Evolutionary conservation across 92 coral and sea anemone genomes (phyloP).

Genomic region (Palythoa heliodiscus): DNA sequence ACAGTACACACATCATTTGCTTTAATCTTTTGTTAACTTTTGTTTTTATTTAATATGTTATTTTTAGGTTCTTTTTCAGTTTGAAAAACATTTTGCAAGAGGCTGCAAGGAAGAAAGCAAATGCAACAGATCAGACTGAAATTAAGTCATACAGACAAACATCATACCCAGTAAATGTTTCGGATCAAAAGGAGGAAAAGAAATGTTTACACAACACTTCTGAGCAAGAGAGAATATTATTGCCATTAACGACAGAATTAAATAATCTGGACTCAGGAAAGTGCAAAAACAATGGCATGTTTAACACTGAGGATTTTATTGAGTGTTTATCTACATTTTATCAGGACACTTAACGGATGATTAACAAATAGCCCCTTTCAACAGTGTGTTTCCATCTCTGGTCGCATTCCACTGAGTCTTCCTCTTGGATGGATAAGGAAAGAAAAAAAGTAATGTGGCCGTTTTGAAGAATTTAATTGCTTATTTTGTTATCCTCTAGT

Average conservation of each 20-base stretch:
- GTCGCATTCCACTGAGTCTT: not conserved
- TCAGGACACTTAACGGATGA: not conserved
- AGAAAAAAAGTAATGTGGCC: too few species aligned
- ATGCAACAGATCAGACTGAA: not conserved
- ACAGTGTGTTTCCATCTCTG: not conserved
- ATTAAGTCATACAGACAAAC: not conserved
- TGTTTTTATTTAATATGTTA: not conserved
- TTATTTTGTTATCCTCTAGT: too few species aligned
- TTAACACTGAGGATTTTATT: not conserved
- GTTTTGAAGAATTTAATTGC: too few species aligned
- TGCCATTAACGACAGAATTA: not conserved
- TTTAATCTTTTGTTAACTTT: not conserved
- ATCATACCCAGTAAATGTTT: not conserved
- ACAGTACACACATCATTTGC: not conserved
- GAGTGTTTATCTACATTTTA: conserved; percentile 20
- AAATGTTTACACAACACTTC: not conserved
- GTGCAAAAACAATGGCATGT: not conserved
- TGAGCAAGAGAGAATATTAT: not conserved
- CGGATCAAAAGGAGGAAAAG: not conserved
- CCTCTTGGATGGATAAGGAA: not conserved
- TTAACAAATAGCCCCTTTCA: not conserved
- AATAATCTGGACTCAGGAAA: not conserved
- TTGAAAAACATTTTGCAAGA: conserved; percentile 1
- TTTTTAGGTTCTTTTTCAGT: conserved; percentile 2
- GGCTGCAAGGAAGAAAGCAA: not conserved